These are phyloP conservation scores for Antechinus stuartii DNA, from an alignment of 2,113 vertebrate species.

Conservation along the genomic window DNA sequence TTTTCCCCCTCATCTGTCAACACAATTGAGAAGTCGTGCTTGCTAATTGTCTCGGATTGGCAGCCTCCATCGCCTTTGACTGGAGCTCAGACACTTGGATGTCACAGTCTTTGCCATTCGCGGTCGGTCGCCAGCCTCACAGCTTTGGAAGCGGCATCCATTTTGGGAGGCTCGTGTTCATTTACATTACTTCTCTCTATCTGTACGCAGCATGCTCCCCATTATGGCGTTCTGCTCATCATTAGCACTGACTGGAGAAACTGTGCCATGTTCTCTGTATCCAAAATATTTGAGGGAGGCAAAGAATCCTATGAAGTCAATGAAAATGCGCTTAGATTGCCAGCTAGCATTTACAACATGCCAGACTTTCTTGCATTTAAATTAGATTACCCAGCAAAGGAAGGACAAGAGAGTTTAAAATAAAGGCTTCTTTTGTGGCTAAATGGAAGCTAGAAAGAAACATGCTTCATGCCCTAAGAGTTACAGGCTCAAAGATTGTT, in stretches of 20 bases:
- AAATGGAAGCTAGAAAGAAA: constrained; percentile 21
- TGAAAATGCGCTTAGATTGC: constrained; percentile 79
- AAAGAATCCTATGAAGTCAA: constrained; percentile 81
- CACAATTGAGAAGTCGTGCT: constrained; percentile 74
- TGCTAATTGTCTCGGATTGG: constrained; percentile 64
- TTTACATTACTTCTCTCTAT: constrained; percentile 69
- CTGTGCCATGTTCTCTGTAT: constrained; percentile 81
- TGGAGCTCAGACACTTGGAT: constrained; percentile 76
- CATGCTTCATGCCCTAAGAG: constrained; percentile 4
- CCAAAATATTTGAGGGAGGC: constrained; percentile 81
- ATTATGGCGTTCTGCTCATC: constrained; percentile 70
- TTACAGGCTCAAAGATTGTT: background rate
- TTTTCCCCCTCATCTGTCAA: constrained; percentile 78
- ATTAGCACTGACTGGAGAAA: constrained; percentile 73
- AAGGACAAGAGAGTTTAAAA: constrained; percentile 75
- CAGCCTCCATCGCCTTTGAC: constrained; percentile 63
- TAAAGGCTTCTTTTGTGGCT: constrained; percentile 69
- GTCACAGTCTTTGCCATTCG: constrained; percentile 74
- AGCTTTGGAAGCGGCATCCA: constrained; percentile 76
- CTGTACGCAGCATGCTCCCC: constrained; percentile 70
- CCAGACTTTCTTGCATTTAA: constrained; percentile 81
- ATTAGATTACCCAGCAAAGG: constrained; percentile 78
- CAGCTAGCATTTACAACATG: constrained; percentile 80
- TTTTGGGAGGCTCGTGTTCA: constrained; percentile 67
- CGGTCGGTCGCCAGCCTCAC: constrained; percentile 77